Percentiles rank a stretch among this genome's conserved stretches.
Evolutionary conservation across 1,140 invertebrate genomes (phyloP).

Genomic region (Cardiocondyla obscurior): DNA sequence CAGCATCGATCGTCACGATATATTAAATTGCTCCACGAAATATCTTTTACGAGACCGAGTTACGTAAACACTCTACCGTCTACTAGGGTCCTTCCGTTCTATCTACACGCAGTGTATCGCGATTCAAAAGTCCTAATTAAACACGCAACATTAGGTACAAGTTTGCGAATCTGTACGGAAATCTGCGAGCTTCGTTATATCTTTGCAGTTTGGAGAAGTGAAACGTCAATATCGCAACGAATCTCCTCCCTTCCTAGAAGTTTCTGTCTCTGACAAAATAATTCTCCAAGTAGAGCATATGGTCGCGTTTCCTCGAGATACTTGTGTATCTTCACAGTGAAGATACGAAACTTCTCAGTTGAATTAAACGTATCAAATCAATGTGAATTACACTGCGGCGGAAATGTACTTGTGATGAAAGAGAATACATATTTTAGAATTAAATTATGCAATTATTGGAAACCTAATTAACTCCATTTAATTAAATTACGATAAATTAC

Average conservation of each 20-base stretch:
- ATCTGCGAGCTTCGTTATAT: conserved; percentile 39
- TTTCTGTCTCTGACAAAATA: conserved; percentile 49
- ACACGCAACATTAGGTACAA: conserved; percentile 44
- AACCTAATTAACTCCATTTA: neutral
- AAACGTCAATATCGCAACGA: conserved; percentile 53
- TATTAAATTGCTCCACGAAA: conserved; percentile 11
- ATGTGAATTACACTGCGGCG: conserved; percentile 3
- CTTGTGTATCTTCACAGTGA: conserved; percentile 15
- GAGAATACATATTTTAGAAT: neutral
- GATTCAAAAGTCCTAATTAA: conserved; percentile 53
- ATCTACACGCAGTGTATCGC: conserved; percentile 23
- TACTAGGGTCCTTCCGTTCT: neutral
- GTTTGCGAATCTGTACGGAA: conserved; percentile 33
- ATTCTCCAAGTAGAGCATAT: conserved; percentile 21
- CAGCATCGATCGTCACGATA: conserved; percentile 22
- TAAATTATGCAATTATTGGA: neutral
- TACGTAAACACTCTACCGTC: conserved; percentile 28
- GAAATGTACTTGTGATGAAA: neutral
- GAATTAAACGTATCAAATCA: conserved; percentile 49
- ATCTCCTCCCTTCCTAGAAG: conserved; percentile 16
- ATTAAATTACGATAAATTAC: conserved; percentile 17
- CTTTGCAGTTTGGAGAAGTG: conserved; percentile 40
- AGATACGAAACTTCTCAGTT: conserved; percentile 23
- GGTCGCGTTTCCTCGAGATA: conserved; percentile 22
- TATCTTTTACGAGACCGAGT: neutral